Conservation (phyloP, 2,888 invertebrate species). For the Heteropelma amictum region DNA sequence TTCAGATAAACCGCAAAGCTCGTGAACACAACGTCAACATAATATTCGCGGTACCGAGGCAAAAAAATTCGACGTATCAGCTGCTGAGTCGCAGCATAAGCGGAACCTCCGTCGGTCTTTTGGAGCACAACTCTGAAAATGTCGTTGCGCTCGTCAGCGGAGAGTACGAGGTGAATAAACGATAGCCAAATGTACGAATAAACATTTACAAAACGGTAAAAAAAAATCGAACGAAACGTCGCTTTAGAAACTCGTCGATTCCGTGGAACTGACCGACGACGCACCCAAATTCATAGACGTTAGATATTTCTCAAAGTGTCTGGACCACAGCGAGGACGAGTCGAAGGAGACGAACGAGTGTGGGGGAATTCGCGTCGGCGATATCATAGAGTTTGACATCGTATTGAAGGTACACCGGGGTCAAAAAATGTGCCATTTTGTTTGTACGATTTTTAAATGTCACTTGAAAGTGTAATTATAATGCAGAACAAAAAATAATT, state of each 20-base stretch:
- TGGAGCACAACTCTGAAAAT: slow-evolving; percentile 81
- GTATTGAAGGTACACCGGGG: slow-evolving; percentile 77
- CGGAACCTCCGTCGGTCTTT: slow-evolving; percentile 83
- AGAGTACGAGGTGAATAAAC: slow-evolving; percentile 82
- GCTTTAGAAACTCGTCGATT: slow-evolving; percentile 78
- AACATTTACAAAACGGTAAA: not conserved
- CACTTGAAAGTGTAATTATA: too few relatives aligned
- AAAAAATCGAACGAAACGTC: not conserved
- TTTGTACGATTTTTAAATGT: slow-evolving; percentile 1
- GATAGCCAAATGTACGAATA: not conserved
- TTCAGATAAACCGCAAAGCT: slow-evolving; percentile 82
- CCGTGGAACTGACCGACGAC: slow-evolving; percentile 77
- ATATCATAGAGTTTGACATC: slow-evolving; percentile 80
- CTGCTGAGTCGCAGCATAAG: slow-evolving; percentile 79
- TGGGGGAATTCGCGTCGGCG: slow-evolving; percentile 81
- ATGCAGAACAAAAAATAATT: too few relatives aligned
- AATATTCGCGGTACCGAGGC: slow-evolving; percentile 85
- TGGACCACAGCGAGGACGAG: slow-evolving; percentile 65
- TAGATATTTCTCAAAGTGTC: slow-evolving; percentile 80
- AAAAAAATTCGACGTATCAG: slow-evolving; percentile 67
- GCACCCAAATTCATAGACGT: slow-evolving; percentile 79
- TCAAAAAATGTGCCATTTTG: too few relatives aligned
- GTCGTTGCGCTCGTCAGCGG: slow-evolving; percentile 84
- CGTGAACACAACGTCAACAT: slow-evolving; percentile 86
- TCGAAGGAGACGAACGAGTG: slow-evolving; percentile 81